phyloP scores from a whole-genome alignment of 2,888 invertebrate genomes.

The Cosmia trapezina region DNA sequence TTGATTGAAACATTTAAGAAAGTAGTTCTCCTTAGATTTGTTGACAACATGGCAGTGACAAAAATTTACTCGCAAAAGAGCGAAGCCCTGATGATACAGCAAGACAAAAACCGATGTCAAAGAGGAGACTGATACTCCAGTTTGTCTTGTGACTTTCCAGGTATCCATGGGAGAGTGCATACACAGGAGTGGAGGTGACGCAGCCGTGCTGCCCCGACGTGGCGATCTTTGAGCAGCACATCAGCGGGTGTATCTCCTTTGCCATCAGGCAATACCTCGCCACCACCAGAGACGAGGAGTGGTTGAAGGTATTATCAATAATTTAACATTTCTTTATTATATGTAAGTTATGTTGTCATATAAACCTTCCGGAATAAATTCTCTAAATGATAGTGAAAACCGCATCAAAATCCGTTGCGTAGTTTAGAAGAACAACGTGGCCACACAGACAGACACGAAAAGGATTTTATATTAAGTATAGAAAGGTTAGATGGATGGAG shows the following conservation, averaged over 20 bases:
- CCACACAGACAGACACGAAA: neutral
- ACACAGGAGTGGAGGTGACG: constrained; percentile 90
- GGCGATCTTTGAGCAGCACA: constrained; percentile 90
- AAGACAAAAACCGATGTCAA: neutral
- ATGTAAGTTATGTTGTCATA: neutral
- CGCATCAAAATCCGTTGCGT: neutral
- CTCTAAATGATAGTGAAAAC: neutral
- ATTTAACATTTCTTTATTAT: neutral
- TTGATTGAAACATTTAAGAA: too few species aligned
- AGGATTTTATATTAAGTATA: too few species aligned
- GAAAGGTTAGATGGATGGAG: neutral
- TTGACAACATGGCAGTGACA: neutral
- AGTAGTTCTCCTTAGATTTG: neutral
- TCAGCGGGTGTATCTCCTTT: constrained; percentile 90
- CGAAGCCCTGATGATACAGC: neutral
- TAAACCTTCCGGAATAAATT: too few species aligned
- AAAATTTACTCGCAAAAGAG: neutral
- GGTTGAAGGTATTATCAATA: constrained; percentile 76
- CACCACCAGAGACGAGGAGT: constrained; percentile 84
- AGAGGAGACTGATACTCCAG: neutral
- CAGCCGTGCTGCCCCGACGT: constrained; percentile 91
- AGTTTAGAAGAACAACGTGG: neutral
- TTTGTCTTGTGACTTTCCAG: constrained; percentile 70
- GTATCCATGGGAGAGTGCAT: constrained; percentile 92
- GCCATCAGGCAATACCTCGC: constrained; percentile 87